Evolutionary conservation across 1,140 invertebrate species (phyloP), one percentile per base, ranked within the genome.

Genomic region (Drosophila neocordata): DNA sequence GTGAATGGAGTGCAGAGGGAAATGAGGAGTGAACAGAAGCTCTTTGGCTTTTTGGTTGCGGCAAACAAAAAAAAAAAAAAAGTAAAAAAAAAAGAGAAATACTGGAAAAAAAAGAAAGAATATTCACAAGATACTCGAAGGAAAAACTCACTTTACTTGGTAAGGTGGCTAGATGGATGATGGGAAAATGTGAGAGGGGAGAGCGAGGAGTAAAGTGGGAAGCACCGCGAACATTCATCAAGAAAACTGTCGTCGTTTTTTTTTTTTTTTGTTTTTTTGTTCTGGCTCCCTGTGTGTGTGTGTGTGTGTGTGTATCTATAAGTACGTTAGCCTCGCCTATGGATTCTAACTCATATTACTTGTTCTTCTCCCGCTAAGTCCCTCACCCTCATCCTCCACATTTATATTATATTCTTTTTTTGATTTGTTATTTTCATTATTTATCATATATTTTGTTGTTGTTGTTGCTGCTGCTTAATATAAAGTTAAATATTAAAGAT

Each of bases 211-310:
- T 0, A 11, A 22, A 9, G 38, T 34, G 37, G 18, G 37, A 11
- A 63, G 63, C 64, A 69, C 52, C 77, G 80, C 76, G 83, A 77
- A 87, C 83, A 87, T 87, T 87, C 82, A 87, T 87, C 82, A 87
- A 87, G 83, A 87, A 87, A 88, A 87, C 79, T 87, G 82, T 87
- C 82, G 79, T 88, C 78, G 75, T 87, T 77, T 75, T 55, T 48
- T 74, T 67, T 15, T 70, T 57, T 65, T 24, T 66, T 31, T 31
- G 4, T 31, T 31, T 31, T 24, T 31, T 31, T 31, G 27, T 31
- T 31, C 27, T 31, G 27, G 27, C 27, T 31, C 27, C 5, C 27
- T 31, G 27, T 31, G 6, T 31, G 44, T 61, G 55, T 31, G 8
- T 12, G 24, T 27, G 53, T 58, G 61, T 65, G 37, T 48, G 41